Base-by-base conservation (phyloP, 2,113 vertebrate genomes). In the Macroglossus sobrinus region DNA sequence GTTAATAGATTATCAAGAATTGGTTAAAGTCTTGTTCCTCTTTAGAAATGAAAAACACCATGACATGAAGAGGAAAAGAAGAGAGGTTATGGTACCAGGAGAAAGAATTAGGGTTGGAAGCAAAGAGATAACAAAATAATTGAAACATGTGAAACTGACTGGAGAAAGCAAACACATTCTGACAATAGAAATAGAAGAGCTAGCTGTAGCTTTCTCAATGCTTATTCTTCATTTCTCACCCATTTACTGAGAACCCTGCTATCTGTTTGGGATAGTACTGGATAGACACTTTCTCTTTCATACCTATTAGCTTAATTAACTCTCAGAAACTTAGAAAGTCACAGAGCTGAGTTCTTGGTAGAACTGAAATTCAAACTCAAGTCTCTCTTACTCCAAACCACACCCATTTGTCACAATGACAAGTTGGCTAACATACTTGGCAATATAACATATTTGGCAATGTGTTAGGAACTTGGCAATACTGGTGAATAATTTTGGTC, bases 401-500 rank as follows among this genome's bases (percentile, higher is more conserved):
- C 79, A 50, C 87, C 50, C 74, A 94, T 92, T 35, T 76, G 63
- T 69, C 88, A 71, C 2, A 30, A 76, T 68, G 87, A 93, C 96
- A 87, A 87, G 33, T 30, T 97, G 95, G 78, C 97, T 94, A 91
- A 81, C 87, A 92, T 57, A 96, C 90, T 92, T 97, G 96, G 80
- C 94, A 90, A 82, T 16, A 53, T 5, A 84, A 74, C 24, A 12
- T 63, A 76, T 69, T 72, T 96, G 84, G 84, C 94, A 85, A 28
- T 4, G 30, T 61, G 14, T 68, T 81, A 78, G 88, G 61, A 88
- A 88, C 40, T 92, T 97, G 94, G 91, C 91, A 92, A 74, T 45
- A 28, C 3, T 19, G 14, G n/a, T 47, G 88, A 92, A 91, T 88
- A 94, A 76, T 85, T 76, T 61, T 53, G 78, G 63, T 74, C 33